These are phyloP conservation scores for Rhynchotus rufescens DNA, from an alignment of 2,797 vertebrate genomes.

Conservation along the genomic window DNA sequence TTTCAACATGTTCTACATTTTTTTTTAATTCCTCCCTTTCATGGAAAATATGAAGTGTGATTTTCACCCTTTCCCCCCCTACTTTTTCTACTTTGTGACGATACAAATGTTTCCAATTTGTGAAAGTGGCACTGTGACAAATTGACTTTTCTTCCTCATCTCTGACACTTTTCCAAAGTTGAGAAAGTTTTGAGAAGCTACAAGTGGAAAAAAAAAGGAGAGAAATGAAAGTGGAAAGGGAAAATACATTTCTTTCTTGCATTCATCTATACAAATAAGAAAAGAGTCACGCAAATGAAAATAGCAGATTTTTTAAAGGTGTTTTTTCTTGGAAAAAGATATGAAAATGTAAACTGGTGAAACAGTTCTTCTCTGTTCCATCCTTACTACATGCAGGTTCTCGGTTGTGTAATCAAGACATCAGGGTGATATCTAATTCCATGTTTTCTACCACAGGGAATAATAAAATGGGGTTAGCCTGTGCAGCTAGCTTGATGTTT, in stretches of 20 bases:
- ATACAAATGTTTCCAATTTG: constrained; percentile 22
- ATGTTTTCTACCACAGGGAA: neutral
- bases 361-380: neutral
- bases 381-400: neutral
- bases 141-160: constrained; percentile 25
- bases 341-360: neutral
- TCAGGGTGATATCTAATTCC: neutral
- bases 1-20: neutral
- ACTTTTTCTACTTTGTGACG: neutral
- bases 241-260: neutral
- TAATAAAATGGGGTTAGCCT: neutral
- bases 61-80: neutral
- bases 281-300: neutral
- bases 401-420: neutral
- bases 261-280: neutral
- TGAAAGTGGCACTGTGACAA: constrained; percentile 40
- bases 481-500: neutral
- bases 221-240: neutral
- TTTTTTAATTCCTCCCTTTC: neutral
- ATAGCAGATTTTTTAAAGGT: neutral
- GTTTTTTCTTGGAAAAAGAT: neutral
- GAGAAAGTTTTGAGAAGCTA: constrained; percentile 14
- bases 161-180: neutral
- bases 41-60: neutral
- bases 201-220: neutral